phyloP scores from a whole-genome alignment of 2,797 vertebrate species.

The Coregonus suidteri region DNA sequence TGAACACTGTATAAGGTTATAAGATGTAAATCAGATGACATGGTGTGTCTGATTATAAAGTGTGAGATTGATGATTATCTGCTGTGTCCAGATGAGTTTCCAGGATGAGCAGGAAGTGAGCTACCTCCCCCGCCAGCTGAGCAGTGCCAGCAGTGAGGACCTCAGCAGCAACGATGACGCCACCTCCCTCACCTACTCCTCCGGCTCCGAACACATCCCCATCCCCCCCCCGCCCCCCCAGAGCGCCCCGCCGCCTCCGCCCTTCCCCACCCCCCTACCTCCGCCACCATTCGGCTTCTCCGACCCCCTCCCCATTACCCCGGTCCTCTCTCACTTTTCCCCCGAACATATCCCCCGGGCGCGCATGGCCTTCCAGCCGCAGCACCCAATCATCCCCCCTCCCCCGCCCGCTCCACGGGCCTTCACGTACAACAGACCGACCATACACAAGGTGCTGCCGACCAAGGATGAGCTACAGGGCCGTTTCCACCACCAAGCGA shows the following conservation, averaged over 20 bases:
- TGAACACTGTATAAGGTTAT: not conserved
- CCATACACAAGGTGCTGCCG: constrained; percentile 64
- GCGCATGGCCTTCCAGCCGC: constrained; percentile 72
- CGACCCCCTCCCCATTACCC: constrained; percentile 69
- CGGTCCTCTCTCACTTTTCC: constrained; percentile 61
- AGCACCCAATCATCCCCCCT: constrained; percentile 80
- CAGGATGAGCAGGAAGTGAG: constrained; percentile 88
- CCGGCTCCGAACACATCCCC: constrained; percentile 88
- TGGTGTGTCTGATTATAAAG: not conserved
- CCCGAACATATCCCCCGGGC: constrained; percentile 73
- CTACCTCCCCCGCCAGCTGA: constrained; percentile 81
- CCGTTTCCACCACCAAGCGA: constrained; percentile 29
- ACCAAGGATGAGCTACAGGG: constrained; percentile 66
- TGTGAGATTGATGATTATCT: not conserved
- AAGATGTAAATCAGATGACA: not conserved
- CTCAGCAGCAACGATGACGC: constrained; percentile 86
- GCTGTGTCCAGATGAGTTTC: constrained; percentile 89
- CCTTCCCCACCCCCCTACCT: constrained; percentile 81
- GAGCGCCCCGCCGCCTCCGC: constrained; percentile 87
- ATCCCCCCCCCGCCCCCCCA: constrained; percentile 88
- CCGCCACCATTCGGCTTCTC: constrained; percentile 84
- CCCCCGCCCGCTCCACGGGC: constrained; percentile 75
- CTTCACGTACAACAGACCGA: constrained; percentile 72
- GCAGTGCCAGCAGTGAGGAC: constrained; percentile 88
- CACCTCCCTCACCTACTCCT: constrained; percentile 90